These are phyloP conservation scores for Hyposoter didymator DNA, from an alignment of 2,888 invertebrate genomes.

Conservation along the genomic window DNA sequence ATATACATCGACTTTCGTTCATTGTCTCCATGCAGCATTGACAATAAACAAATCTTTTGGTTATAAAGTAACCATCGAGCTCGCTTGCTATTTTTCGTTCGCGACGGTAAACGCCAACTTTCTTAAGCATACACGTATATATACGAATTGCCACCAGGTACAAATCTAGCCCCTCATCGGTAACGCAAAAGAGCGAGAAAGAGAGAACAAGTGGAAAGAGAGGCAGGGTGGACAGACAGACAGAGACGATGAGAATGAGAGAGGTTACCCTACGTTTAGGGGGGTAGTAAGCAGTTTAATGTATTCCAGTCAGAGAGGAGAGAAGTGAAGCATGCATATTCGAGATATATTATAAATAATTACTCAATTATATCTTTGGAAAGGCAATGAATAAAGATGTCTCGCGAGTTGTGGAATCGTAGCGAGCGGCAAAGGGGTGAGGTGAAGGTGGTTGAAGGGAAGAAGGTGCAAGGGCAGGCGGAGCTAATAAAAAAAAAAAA, in stretches of 20 bases:
- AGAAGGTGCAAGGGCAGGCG: slow-evolving; percentile 71
- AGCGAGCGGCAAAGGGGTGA: slow-evolving; percentile 70
- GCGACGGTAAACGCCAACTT: no score
- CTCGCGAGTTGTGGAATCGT: slow-evolving; percentile 76
- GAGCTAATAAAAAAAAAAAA: slow-evolving; percentile 81
- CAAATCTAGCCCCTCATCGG: slow-evolving; percentile 78
- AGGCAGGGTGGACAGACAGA: slow-evolving; percentile 69
- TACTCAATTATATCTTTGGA: slow-evolving; percentile 85
- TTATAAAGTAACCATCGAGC: slow-evolving; percentile 1
- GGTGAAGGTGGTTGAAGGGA: slow-evolving; percentile 49
- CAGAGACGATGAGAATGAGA: slow-evolving; percentile 73
- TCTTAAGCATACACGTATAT: slow-evolving; percentile 68
- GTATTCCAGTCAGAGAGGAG: slow-evolving; percentile 80
- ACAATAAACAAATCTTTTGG: not conserved
- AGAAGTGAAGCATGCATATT: slow-evolving; percentile 84
- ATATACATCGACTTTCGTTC: not conserved
- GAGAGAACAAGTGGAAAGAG: slow-evolving; percentile 74
- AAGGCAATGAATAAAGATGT: slow-evolving; percentile 84
- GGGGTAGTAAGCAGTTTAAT: slow-evolving; percentile 83
- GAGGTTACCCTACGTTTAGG: slow-evolving; percentile 79
- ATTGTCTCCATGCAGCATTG: not conserved
- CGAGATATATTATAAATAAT: slow-evolving; percentile 85
- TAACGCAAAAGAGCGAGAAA: slow-evolving; percentile 49
- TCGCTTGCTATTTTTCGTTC: not conserved
- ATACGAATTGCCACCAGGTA: slow-evolving; percentile 70